Conservation (phyloP, 2,888 invertebrate genomes). For the Globia sparganii region DNA sequence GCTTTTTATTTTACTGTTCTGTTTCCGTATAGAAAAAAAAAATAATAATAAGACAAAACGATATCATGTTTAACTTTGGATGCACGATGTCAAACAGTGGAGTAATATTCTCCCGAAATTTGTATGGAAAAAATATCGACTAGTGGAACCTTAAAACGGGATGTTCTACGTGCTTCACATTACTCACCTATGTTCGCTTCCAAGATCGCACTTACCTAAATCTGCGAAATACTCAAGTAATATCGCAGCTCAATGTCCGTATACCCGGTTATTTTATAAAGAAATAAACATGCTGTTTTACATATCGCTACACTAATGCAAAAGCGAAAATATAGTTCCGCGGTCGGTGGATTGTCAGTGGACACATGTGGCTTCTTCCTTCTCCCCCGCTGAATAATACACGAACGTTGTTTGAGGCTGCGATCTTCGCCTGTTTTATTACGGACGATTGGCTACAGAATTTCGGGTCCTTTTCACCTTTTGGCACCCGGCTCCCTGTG, state of each 20-base stretch:
- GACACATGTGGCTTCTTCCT: slow-evolving; percentile 82
- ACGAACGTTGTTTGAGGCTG: slow-evolving; percentile 79
- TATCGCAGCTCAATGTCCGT: slow-evolving; percentile 28
- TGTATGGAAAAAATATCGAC: too few species aligned
- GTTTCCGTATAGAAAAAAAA: too few species aligned
- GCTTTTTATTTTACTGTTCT: too few species aligned
- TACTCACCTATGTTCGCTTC: slow-evolving; percentile 64
- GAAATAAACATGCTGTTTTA: slow-evolving; percentile 63
- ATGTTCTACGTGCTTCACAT: slow-evolving; percentile 76
- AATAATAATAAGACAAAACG: too few species aligned
- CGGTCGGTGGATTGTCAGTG: slow-evolving; percentile 75
- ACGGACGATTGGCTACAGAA: slow-evolving; percentile 82
- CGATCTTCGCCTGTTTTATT: slow-evolving; percentile 84
- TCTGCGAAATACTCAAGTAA: slow-evolving; percentile 50
- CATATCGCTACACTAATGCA: slow-evolving; percentile 61
- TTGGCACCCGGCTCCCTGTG: slow-evolving; percentile 64
- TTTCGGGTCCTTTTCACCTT: slow-evolving; percentile 70
- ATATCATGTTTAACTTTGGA: too few species aligned
- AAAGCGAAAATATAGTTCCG: slow-evolving; percentile 69
- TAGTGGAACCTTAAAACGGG: too few species aligned
- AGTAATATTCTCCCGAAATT: too few species aligned
- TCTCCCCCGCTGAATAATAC: slow-evolving; percentile 83
- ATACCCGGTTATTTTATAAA: slow-evolving; percentile 54
- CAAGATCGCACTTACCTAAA: slow-evolving; percentile 55
- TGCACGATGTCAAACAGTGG: too few species aligned